A percentile compares a stretch with the other conserved stretches of the same genome.
These are phyloP conservation scores for Fratercula arctica DNA, from an alignment of 2,797 vertebrate genomes.

Conservation along the genomic window DNA sequence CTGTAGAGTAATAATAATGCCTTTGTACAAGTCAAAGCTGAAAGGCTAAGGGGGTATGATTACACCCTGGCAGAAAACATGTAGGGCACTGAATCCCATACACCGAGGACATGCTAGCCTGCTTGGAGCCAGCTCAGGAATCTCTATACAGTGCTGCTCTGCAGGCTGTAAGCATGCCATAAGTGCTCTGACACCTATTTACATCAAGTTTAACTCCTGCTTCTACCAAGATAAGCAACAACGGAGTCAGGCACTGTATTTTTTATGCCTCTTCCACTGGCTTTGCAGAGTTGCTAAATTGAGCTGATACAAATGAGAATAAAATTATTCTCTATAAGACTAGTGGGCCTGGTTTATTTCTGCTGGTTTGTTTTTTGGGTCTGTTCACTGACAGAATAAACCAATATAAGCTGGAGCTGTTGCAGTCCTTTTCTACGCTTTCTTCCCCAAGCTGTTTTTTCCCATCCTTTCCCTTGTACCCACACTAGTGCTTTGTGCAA, in stretches of 20 bases:
- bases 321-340: not conserved
- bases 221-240: not conserved
- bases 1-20: conserved; percentile 53
- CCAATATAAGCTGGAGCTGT: not conserved
- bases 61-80: conserved; percentile 42
- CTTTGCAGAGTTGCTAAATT: not conserved
- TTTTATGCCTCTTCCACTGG: not conserved
- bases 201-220: not conserved
- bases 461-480: not conserved
- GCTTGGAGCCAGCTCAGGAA: conserved; percentile 49
- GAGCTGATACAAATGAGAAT: not conserved
- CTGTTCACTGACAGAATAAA: conserved; percentile 2
- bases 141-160: not conserved
- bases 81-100: not conserved
- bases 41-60: conserved; percentile 23
- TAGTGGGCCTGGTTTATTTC: not conserved
- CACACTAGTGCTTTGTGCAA: not conserved
- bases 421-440: not conserved
- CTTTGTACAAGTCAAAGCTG: conserved; percentile 42
- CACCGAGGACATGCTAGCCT: not conserved
- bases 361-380: not conserved
- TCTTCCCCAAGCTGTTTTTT: not conserved
- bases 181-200: not conserved
- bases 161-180: not conserved
- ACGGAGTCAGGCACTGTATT: not conserved